Conservation (phyloP, 2,797 vertebrate genomes). For the Mormyrus proboscirostris region DNA sequence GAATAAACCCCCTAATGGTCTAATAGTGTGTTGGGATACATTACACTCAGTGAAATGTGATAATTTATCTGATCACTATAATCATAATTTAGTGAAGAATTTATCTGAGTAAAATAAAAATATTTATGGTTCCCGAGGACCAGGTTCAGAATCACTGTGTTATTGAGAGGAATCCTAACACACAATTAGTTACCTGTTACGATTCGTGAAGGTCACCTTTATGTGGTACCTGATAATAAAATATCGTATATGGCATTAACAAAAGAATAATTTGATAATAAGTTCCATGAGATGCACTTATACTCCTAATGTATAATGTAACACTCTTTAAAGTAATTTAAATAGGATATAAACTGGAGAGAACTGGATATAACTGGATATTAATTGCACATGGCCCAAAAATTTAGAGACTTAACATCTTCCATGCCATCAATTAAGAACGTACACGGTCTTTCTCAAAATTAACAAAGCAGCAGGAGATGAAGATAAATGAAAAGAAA, state of each 20-base stretch:
- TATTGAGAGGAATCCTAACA: neutral
- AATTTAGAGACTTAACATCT: constrained; percentile 19
- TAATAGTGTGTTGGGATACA: too few species aligned
- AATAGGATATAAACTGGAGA: neutral
- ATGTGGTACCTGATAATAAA: neutral
- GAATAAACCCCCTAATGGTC: neutral
- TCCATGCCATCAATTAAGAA: neutral
- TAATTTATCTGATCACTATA: neutral
- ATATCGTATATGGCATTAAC: neutral
- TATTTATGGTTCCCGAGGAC: neutral
- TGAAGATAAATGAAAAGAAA: neutral
- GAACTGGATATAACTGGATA: constrained; percentile 6
- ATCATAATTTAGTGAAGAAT: constrained; percentile 3
- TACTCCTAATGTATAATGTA: neutral
- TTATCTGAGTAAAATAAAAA: neutral
- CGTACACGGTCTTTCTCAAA: neutral
- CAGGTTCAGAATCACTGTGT: neutral
- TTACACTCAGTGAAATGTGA: neutral
- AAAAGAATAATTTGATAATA: neutral
- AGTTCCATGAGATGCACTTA: neutral
- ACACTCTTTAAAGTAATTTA: neutral
- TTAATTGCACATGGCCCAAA: constrained; percentile 58
- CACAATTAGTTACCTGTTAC: neutral
- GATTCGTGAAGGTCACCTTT: neutral
- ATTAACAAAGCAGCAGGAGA: neutral